A percentile compares a stretch with the other conserved stretches of the same genome.
Evolutionary conservation across 2,113 vertebrate species (phyloP).

Genomic region (Crocuta crocuta): DNA sequence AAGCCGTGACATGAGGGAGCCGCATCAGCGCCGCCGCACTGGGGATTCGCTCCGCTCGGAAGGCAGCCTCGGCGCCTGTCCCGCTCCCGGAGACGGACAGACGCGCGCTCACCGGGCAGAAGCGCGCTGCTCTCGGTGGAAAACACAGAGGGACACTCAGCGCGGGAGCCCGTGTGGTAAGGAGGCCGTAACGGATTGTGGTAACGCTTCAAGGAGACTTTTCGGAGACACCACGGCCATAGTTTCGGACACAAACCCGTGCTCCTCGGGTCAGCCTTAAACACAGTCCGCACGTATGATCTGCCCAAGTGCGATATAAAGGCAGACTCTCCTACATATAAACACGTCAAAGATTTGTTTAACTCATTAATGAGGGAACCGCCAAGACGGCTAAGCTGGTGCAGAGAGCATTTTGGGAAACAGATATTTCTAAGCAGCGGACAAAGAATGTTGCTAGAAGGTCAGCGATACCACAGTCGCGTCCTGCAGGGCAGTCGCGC

Average conservation of each 20-base stretch:
- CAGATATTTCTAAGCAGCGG: rapidly evolving
- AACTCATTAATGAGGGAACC: not conserved
- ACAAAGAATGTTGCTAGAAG: rapidly evolving
- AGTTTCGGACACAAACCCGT: not conserved
- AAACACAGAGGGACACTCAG: not conserved
- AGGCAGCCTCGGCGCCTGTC: rapidly evolving
- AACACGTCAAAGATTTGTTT: not conserved
- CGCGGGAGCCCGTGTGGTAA: rapidly evolving
- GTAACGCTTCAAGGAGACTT: not conserved
- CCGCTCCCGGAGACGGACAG: rapidly evolving
- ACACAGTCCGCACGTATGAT: rapidly evolving
- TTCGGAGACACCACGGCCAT: not conserved
- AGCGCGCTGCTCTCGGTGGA: rapidly evolving
- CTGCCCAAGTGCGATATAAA: not conserved
- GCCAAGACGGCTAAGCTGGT: not conserved
- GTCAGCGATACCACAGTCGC: rapidly evolving
- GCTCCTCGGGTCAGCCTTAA: not conserved
- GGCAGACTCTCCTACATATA: not conserved
- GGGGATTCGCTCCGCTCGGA: rapidly evolving
- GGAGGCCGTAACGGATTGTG: rapidly evolving
- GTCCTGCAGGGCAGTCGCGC: rapidly evolving
- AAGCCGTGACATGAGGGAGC: rapidly evolving
- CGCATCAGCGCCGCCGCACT: rapidly evolving
- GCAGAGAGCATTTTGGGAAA: not conserved
- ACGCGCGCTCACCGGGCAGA: not conserved